Evolutionary conservation across 2,113 vertebrate species (phyloP), one percentile per base, ranked within the genome.

Genomic region (Rhegmatorhina hoffmannsi): DNA sequence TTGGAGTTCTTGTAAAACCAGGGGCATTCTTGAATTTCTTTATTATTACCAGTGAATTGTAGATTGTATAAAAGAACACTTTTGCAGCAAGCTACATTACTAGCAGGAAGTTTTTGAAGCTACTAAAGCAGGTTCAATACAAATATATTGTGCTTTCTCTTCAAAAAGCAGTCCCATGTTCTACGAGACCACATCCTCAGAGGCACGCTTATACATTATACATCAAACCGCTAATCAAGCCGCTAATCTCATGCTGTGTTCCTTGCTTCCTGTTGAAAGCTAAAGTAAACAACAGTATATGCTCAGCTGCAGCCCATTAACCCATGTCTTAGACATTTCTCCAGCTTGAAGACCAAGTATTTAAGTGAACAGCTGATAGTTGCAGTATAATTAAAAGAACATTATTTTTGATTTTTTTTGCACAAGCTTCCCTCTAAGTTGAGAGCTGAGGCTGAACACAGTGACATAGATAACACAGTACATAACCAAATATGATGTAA

Each of bases 181-280:
- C 46, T 49, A 33, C 5, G 7, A 84, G 89, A 74, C 36, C 77
- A 50, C 77, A 52, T 60, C 76, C 52, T 94, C 43, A 50, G 74
- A 87, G 67, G 62, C 82, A 70, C 10, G 0, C 59, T 91, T 83
- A 33, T 31, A 52, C 56, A 52, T 52, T 84, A 64, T 43, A 77
- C 33, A 83, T 94, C 80, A 82, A 70, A 90, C 14, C 74, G 55
- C 50, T 91, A 44, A 93, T 93, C 81, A 74, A 84, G 84, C 31
- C 19, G 11, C 40, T 55, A 31, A 46, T 59, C 74, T 76, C 67
- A 70, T 23, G 10, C 72, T 56, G 72, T n/a, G 92, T 19, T 67
- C 66, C 38, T 83, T 13, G 31, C 62, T 94, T 96, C 84, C 79
- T 38, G 44, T 20, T 10, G 34, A 91, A 93, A 89, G 64, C 64